Base-by-base conservation (phyloP, 2,888 invertebrate genomes). In the Xestoiulus laeticollis region DNA sequence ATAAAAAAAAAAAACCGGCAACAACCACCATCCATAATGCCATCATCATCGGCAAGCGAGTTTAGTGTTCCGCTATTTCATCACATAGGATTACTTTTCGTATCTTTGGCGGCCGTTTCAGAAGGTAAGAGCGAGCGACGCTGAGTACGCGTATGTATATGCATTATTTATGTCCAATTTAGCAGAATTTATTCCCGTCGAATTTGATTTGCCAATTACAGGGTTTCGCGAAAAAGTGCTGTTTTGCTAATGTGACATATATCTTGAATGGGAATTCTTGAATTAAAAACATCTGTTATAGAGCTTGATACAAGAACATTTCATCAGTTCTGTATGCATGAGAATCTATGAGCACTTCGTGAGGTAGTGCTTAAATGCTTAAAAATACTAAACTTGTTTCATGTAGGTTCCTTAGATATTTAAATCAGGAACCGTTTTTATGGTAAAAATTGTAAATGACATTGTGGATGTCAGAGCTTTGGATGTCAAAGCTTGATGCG, bases 51-150 rank as follows among this genome's bases (percentile, higher is more conserved):
- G 85, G 43, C 43, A 22, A 43, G 38, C 33, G 86, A 86, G 53
- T 86, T 86, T 48, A 86, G 86, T 86, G 86, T 86, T 44, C 86
- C 86, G 32, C 86, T 86, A 48, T 48, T 87, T 85, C 87, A 43
- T 30, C 87, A 85, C 32, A 85, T 87, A 53, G 87, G 87, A 87
- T 87, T 87, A 87, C 32, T 87, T n/a, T 44, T 87, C 85, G 87
- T 87, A 30, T 85, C 87, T 44, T 59, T 87, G 83, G 87, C 85
- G 22, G 87, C 87, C 43, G 87, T 87, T 38, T 85, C 87, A n/a
- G 85, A 87, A 87, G 87, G 87, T 87, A 87, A 87, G 87, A 33
- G 26, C 19, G 19, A 22, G 33, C 26, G 68, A 68, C 38, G 38
- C 38, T 38, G 38, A 38, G 59, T n/a, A n/a, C 59, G 68, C 26